These are phyloP conservation scores for Arremon aurantiirostris DNA, from an alignment of 2,797 vertebrate genomes.

Conservation along the genomic window DNA sequence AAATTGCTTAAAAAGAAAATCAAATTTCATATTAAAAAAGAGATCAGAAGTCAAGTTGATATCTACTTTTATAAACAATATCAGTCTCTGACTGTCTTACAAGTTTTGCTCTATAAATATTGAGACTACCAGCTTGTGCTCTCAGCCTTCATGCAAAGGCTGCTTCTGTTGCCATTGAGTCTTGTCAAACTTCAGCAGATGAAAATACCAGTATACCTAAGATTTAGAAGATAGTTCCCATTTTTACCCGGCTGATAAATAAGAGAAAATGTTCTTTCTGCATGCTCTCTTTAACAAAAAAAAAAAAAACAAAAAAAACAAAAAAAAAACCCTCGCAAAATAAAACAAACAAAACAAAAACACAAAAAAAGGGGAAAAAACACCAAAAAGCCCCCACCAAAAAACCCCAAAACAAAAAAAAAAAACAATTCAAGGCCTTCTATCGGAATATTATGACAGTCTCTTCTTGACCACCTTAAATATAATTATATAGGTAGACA, in stretches of 20 bases:
- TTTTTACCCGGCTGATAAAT: neutral
- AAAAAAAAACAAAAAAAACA: neutral
- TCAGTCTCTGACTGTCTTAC: neutral
- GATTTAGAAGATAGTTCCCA: neutral
- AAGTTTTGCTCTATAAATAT: neutral
- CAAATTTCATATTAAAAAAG: neutral
- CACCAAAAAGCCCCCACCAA: no score
- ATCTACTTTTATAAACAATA: neutral
- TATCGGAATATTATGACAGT: neutral
- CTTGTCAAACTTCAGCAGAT: neutral
- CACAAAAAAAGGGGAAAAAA: rapidly evolving
- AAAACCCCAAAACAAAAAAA: neutral
- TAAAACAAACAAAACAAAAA: neutral
- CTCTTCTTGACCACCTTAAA: neutral
- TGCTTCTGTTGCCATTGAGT: neutral
- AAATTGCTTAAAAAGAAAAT: neutral
- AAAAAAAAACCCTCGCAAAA: neutral
- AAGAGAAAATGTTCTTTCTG: neutral
- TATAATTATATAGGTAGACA: neutral
- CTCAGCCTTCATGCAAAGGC: neutral
- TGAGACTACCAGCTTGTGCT: neutral
- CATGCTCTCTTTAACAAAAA: neutral
- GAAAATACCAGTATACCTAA: neutral
- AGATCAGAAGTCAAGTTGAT: neutral
- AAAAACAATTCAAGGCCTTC: neutral